Base-by-base conservation (phyloP, 2,888 invertebrate genomes). In the Drosophila neonasuta region DNA sequence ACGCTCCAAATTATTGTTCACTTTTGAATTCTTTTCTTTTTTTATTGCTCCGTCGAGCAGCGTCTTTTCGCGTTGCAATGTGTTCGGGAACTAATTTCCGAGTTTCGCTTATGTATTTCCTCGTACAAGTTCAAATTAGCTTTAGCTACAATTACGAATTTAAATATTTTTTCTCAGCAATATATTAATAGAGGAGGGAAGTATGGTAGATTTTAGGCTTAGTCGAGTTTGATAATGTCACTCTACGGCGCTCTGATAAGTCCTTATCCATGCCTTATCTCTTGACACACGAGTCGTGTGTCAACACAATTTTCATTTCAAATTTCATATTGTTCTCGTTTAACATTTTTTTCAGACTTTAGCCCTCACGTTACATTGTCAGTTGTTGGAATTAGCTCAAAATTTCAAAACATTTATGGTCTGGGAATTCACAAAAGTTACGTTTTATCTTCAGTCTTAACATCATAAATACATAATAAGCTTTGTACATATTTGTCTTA, bases 221-320 rank as follows among this genome's bases (percentile, higher is more conserved):
- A 82, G 80, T 59, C 41, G 39, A 56, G 58, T 71, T 74, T 78
- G 87, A 84, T 84, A 84, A 86, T 83, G 84, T 87, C 87, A 86
- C 74, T 79, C 67, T 36, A 36, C 49, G 24, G 41, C 49, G 44
- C 49, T 36, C 46, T 62, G 80, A 79, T 77, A 76, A 85, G 66
- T 60, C 44, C 77, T 80, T 80, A 69, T 83, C 77, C 80, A 60
- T 10, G 15, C 3, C 50, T 72, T 71, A 81, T 80, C 82, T 77
- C 63, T 17, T 46, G 73, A 71, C 68, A 66, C 60, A 73, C 73
- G 59, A 63, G 61, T 49, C 10, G 17, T 44, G 44, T 55, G 54
- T 55, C 44, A 55, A 55, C 54, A 55, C 9, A 44, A 20, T 41
- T 41, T 41, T 41, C 13, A 46, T n/a, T n/a, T 8, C 52, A 54